phyloP scores from a whole-genome alignment of 2,113 vertebrate genomes.

The Elachura formosa region DNA sequence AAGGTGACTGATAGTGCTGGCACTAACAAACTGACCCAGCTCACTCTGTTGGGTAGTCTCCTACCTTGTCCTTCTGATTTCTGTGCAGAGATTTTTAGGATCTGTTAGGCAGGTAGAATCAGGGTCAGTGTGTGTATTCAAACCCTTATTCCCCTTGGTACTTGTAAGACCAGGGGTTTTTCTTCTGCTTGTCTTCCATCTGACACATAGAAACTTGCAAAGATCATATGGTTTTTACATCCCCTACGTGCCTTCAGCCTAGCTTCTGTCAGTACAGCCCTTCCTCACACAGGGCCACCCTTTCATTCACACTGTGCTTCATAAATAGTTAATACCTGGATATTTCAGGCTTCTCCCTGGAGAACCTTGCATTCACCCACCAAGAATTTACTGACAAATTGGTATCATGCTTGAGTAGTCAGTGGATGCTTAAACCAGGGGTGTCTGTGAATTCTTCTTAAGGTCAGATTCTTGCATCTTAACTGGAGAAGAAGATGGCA shows the following conservation, averaged over 20 bases:
- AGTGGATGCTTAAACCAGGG: neutral
- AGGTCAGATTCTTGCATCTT: neutral
- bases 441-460: neutral
- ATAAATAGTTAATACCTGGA: neutral
- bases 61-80: neutral
- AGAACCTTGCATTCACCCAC: neutral
- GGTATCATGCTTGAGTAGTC: neutral
- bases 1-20: neutral
- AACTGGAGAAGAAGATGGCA: neutral
- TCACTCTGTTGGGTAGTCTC: neutral
- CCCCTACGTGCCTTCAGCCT: neutral
- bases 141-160: neutral
- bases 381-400: neutral
- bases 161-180: neutral
- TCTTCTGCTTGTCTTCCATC: neutral
- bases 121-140: neutral
- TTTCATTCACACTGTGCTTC: neutral
- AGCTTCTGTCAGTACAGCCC: neutral
- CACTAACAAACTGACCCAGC: accelerated
- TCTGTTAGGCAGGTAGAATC: neutral
- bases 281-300: neutral
- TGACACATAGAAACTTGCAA: neutral
- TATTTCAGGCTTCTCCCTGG: neutral
- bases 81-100: neutral
- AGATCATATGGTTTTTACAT: neutral